Percentiles rank a stretch among this genome's conserved stretches.
Evolutionary conservation across 37 sponge, comb jelly and placozoan species (phyloP).

Genomic region (Hexactinellida sp.): DNA sequence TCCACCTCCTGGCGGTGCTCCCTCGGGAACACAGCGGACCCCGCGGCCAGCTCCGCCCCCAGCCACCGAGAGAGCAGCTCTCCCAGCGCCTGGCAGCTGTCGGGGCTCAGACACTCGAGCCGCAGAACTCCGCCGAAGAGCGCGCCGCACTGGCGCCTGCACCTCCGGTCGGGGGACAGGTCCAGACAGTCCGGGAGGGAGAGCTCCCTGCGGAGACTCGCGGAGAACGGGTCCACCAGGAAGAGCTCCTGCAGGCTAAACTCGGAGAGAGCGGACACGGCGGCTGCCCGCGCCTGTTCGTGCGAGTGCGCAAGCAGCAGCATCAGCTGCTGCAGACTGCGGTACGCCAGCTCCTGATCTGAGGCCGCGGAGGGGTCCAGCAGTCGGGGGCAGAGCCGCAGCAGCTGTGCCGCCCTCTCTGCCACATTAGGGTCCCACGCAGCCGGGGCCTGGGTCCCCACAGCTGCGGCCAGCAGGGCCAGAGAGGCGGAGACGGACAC

Average conservation of each 20-base stretch:
- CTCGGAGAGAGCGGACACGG: not conserved
- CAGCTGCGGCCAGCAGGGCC: not conserved
- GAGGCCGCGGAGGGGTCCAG: not conserved
- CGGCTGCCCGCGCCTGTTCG: not conserved
- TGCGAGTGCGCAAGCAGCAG: not conserved
- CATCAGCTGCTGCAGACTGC: not conserved
- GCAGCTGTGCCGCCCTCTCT: not conserved
- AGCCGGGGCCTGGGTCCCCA: not conserved
- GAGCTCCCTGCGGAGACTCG: not conserved
- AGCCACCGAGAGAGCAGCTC: not conserved
- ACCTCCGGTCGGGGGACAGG: not conserved
- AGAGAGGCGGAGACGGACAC: not conserved
- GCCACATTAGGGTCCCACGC: not conserved
- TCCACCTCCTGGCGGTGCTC: slow-evolving; percentile 5
- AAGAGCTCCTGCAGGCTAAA: not conserved
- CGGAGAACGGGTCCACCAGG: not conserved
- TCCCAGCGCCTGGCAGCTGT: not conserved
- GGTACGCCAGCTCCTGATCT: not conserved
- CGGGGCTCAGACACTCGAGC: not conserved
- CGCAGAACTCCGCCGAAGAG: not conserved
- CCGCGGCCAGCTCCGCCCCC: not conserved
- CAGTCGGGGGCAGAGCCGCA: not conserved
- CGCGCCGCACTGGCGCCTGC: not conserved
- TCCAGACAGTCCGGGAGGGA: not conserved
- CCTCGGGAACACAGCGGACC: not conserved